Conservation (phyloP, 2,113 vertebrate species). For the Ibidorhyncha struthersii region DNA sequence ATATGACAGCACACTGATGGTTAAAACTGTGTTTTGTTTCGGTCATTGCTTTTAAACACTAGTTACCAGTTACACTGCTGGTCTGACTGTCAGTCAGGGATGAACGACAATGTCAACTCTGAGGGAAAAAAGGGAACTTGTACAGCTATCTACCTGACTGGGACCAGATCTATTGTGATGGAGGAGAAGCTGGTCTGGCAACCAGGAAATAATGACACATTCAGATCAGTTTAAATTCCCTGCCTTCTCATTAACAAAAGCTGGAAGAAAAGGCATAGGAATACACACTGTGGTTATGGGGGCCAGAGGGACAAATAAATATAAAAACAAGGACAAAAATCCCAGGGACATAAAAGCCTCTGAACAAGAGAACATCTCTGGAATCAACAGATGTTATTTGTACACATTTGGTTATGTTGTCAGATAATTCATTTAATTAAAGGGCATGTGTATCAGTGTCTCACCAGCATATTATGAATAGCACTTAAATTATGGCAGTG, state of each 20-base stretch:
- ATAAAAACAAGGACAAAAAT: not conserved
- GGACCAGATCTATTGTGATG: accelerated
- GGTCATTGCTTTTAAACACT: not conserved
- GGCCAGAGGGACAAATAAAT: not conserved
- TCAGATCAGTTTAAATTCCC: not conserved
- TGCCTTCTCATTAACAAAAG: not conserved
- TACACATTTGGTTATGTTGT: not conserved
- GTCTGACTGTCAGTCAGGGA: not conserved
- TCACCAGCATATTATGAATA: constrained; percentile 16
- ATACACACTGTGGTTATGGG: not conserved
- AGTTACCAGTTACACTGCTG: not conserved
- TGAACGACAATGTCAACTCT: not conserved
- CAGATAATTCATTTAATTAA: constrained; percentile 42
- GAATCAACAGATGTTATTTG: not conserved
- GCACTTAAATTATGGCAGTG: constrained; percentile 49
- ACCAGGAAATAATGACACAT: not conserved
- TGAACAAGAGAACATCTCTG: not conserved
- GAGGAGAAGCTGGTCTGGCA: not conserved
- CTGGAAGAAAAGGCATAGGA: not conserved
- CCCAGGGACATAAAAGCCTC: not conserved
- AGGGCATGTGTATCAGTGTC: constrained; percentile 5
- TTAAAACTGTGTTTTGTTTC: not conserved
- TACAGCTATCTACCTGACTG: not conserved
- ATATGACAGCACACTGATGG: not conserved
- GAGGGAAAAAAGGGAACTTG: not conserved